Percentiles rank a stretch among this genome's conserved stretches.
Evolutionary conservation across 2,888 invertebrate genomes (phyloP).

Genomic region (Cremastinae sp.): DNA sequence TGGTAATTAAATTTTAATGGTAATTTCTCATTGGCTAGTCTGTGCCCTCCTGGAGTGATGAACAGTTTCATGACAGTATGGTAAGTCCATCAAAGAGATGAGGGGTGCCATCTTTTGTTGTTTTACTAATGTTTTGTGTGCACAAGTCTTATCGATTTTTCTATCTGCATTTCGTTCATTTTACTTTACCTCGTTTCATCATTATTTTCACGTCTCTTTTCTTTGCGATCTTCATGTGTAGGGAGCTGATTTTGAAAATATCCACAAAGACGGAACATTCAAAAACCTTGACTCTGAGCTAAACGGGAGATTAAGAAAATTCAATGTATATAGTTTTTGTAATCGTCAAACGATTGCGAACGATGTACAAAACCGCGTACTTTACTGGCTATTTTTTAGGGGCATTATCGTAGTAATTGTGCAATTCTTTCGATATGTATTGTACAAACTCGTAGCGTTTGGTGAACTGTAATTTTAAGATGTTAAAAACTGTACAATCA

Average conservation of each 20-base stretch:
- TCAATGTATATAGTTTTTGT: not conserved
- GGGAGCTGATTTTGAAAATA: slow-evolving; percentile 43
- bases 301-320: not conserved
- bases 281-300: no score
- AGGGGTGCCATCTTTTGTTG: slow-evolving; percentile 73
- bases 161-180: slow-evolving; percentile 65
- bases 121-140: slow-evolving; percentile 78
- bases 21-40: slow-evolving; percentile 86
- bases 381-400: not conserved
- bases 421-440: slow-evolving; percentile 43
- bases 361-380: no score
- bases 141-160: slow-evolving; percentile 77
- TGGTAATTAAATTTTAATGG: slow-evolving; percentile 73
- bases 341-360: not conserved
- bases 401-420: slow-evolving; percentile 3
- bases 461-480: not conserved
- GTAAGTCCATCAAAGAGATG: slow-evolving; percentile 83
- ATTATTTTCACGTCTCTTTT: slow-evolving; percentile 33
- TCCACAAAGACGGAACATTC: not conserved
- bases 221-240: slow-evolving; percentile 52
- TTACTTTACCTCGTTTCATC: slow-evolving; percentile 73
- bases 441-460: slow-evolving; percentile 46
- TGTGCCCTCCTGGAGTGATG: slow-evolving; percentile 93
- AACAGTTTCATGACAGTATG: slow-evolving; percentile 94
- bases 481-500: not conserved